A percentile compares a stretch with the other conserved stretches of the same genome.
Evolutionary conservation across 2,113 vertebrate genomes (phyloP).

Genomic region (Blennius ocellaris): DNA sequence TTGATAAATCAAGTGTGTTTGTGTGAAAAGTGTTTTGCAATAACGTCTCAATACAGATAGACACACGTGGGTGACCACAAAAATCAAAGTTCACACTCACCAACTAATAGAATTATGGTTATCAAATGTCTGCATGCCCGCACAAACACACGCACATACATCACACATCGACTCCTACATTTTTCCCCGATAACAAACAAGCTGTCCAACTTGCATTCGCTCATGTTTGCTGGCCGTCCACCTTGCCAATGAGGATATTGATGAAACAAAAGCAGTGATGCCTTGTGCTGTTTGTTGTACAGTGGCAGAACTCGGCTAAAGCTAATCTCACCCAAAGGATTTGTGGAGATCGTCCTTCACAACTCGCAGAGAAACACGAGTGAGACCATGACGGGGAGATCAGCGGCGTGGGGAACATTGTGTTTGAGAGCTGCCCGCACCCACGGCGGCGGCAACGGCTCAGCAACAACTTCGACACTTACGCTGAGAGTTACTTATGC

Average conservation of each 20-base stretch:
- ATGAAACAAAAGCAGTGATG: background rate
- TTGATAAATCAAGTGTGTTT: no score
- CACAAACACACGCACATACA: no score
- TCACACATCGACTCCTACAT: no score
- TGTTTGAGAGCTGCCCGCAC: conserved; percentile 36
- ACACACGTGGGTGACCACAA: no score
- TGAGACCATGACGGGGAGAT: conserved; percentile 28
- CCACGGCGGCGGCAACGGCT: conserved; percentile 32
- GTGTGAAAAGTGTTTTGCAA: no score
- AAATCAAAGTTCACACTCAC: no score
- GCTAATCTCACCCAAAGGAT: conserved; percentile 10
- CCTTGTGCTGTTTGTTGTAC: background rate
- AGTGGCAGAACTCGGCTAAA: conserved; percentile 1
- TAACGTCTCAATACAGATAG: no score
- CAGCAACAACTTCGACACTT: conserved; percentile 37
- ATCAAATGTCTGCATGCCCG: no score
- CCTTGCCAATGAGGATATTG: background rate
- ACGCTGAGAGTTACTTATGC: conserved; percentile 34
- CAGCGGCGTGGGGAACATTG: conserved; percentile 4
- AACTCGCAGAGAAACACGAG: conserved; percentile 28
- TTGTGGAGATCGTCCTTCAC: conserved; percentile 5
- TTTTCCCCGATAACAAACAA: no score
- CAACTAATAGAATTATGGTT: no score
- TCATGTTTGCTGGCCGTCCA: background rate
- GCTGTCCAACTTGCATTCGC: background rate